Conservation (phyloP, 2,888 invertebrate species). For the Synergus umbraculus region DNA sequence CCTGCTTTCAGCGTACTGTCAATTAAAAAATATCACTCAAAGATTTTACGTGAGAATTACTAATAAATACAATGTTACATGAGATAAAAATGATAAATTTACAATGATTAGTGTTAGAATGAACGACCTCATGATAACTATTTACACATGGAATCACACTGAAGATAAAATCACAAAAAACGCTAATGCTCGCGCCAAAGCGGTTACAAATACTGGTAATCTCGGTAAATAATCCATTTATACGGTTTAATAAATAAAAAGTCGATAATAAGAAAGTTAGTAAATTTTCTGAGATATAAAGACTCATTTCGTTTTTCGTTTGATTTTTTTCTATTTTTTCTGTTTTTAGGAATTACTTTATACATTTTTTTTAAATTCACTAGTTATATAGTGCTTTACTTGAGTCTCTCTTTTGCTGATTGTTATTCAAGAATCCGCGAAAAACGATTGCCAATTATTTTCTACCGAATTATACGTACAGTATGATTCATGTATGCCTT, state of each 20-base stretch:
- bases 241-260: background rate
- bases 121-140: constrained; percentile 20
- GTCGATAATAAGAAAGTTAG: background rate
- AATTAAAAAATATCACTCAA: constrained; percentile 18
- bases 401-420: background rate
- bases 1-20: background rate
- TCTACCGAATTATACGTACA: constrained; percentile 11
- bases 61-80: constrained; percentile 36
- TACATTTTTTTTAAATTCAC: background rate
- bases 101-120: constrained; percentile 31
- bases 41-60: background rate
- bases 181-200: background rate
- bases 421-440: background rate
- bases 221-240: constrained; percentile 5
- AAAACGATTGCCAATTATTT: constrained; percentile 29
- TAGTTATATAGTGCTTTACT: background rate
- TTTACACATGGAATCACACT: constrained; percentile 33
- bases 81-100: constrained; percentile 31
- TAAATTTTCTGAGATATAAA: background rate
- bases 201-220: constrained; percentile 36
- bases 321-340: background rate
- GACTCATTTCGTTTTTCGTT: background rate
- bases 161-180: constrained; percentile 37
- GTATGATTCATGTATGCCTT: too few species aligned
- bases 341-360: background rate